Percentiles rank a stretch among this genome's conserved stretches.
Evolutionary conservation across 2,888 invertebrate genomes (phyloP).

Genomic region (Buathra laborator): DNA sequence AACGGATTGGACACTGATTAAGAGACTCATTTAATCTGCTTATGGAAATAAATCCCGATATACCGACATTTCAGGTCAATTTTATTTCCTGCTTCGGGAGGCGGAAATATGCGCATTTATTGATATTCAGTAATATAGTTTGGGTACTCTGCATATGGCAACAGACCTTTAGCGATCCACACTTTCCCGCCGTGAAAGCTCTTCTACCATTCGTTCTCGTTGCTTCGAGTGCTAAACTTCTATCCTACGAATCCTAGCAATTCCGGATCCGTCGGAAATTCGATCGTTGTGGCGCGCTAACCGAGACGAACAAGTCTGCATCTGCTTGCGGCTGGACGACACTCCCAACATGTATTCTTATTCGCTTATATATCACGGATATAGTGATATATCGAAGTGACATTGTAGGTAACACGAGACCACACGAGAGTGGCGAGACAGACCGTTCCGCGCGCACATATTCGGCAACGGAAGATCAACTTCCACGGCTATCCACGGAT

Average conservation of each 20-base stretch:
- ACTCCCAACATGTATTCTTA: conserved; percentile 8
- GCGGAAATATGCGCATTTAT: too few species aligned
- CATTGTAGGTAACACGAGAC: background rate
- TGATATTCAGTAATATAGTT: background rate
- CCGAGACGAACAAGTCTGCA: conserved; percentile 30
- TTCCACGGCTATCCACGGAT: conserved; percentile 14
- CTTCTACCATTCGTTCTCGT: conserved; percentile 41
- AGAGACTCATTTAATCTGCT: too few species aligned
- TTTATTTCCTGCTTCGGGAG: too few species aligned
- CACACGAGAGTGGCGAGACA: background rate
- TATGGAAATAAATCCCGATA: too few species aligned
- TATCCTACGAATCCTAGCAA: conserved; percentile 32
- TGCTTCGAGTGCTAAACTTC: conserved; percentile 21
- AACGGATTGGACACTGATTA: too few species aligned
- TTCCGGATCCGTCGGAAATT: conserved; percentile 41
- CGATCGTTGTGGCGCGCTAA: conserved; percentile 26
- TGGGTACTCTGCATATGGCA: background rate
- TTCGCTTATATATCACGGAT: background rate
- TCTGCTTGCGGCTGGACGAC: conserved; percentile 10
- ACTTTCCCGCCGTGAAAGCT: background rate
- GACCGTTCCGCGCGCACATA: background rate
- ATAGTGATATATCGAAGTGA: background rate
- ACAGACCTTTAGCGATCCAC: background rate
- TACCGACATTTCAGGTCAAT: too few species aligned
- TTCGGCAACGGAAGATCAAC: conserved; percentile 16